Evolutionary conservation across 2,113 vertebrate species (phyloP), one percentile per base, ranked within the genome.

Genomic region (Larimichthys crocea): DNA sequence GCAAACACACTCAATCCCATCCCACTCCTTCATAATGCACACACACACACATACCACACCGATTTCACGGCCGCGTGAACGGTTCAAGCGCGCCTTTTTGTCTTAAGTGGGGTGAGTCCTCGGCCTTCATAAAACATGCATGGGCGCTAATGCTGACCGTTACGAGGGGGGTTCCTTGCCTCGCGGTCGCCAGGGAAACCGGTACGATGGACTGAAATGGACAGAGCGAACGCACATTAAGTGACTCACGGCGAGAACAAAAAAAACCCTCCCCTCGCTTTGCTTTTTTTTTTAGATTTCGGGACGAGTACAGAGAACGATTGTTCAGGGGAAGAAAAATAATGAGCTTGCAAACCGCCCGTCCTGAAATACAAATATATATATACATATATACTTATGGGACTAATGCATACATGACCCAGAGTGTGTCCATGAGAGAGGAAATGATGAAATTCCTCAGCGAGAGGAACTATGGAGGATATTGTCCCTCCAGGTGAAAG

Each of bases 91-190:
- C 62, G 75, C 31, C 65, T 35, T 35, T 81, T 76, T 67, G 83
- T 77, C 65, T 90, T 84, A 77, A 87, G 82, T 74, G 66, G 89
- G 69, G 86, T 87, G 81, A 83, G 85, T 79, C 69, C 62, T 48
- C 62, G 20, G 79, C 72, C 76, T 84, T 89, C 79, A 84, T 90
- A 79, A 92, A 92, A 92, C 84, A 91, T 88, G 84, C 15, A 92
- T 85, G 82, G 22, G 3, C 4, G 74, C 82, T 92, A 91, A 92
- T 90, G 88, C 87, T 62, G 74, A 79, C 84, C 61, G 70, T 88
- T 82, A 83, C 70, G 80, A 35, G 79, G 15, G 79, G 15, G 31
- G 5, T 63, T 81, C 68, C 82, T 77, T 61, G 79, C 80, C 77
- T 64, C 3, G 50, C 60, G 55, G 84, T 87, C 88, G 4, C 88